Base-by-base conservation (phyloP, 2,888 invertebrate species). In the Machimus rusticus region DNA sequence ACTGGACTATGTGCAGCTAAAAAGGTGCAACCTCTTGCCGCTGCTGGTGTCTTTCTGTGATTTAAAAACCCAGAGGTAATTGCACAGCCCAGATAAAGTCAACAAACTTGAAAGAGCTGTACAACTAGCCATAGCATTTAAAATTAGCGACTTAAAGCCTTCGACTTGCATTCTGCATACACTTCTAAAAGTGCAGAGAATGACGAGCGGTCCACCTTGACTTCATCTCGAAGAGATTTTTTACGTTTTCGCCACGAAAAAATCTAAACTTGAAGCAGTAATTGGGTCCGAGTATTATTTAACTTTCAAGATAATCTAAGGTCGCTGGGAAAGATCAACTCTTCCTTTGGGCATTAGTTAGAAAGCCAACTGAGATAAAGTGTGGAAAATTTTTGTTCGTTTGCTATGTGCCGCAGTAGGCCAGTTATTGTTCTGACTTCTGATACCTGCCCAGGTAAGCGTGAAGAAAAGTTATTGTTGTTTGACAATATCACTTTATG, bases 201-300 rank as follows among this genome's bases (percentile, higher is more conserved):
- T 84, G 66, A 84, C 84, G 66, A 84, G 84, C 84, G 16, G 84
- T 84, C 84, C 84, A 66, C 84, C 84, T 84, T 84, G 84, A 84
- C 84, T 84, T 84, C 57, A 66, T 84, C 66, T 84, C 51, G 84
- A 66, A 74, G 66, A 84, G 37, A 39, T 84, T 84, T 84, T 84
- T 81, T 55, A 31, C 34, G 9, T 55, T 46, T 39, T 79, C 39
- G 46, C 19, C 34, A 31, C 57, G 66, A 34, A 84, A 84, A 84
- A 84, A 39, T 46, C 66, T 84, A 84, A 84, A 84, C 84, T 84
- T 74, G 74, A 84, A 84, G 84, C 66, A 14, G 84, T 84, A 84
- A 84, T 84, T 84, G 84, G 84, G 84, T 84, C 84, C 66, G 43
- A 23, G 84, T 43, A 84, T 84, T 84, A 84, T 84, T 23, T 74